Evolutionary conservation across 2,113 vertebrate genomes (phyloP).

Genomic region (Sardina pilchardus): DNA sequence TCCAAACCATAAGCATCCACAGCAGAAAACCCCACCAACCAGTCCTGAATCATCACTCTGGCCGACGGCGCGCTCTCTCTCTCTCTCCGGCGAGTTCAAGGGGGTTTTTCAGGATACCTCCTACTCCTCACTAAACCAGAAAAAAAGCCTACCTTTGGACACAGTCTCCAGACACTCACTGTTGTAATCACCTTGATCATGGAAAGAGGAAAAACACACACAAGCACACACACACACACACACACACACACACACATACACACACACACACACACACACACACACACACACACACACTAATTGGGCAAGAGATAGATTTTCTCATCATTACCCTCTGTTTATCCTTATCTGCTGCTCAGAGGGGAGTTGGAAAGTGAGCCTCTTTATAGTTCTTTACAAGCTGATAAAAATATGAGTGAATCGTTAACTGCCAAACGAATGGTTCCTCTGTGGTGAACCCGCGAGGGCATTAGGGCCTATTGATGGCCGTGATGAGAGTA

Average conservation of each 20-base stretch:
- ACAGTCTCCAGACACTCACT: neutral
- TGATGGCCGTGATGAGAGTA: neutral
- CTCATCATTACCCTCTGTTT: constrained; percentile 52
- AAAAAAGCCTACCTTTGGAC: constrained; percentile 26
- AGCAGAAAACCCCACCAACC: neutral
- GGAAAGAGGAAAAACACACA: too few relatives aligned
- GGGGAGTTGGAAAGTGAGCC: constrained; percentile 24
- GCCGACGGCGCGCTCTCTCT: neutral
- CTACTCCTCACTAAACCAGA: neutral
- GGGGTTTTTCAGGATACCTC: constrained; percentile 4
- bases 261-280: neutral
- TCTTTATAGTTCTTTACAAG: constrained; percentile 33
- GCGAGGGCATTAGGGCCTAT: neutral
- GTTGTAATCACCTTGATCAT: constrained; percentile 36
- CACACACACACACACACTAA: neutral
- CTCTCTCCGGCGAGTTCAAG: neutral
- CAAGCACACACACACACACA: neutral
- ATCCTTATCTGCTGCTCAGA: constrained; percentile 51
- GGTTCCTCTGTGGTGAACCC: neutral
- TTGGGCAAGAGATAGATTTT: constrained; percentile 61
- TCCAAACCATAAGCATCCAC: neutral
- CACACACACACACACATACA: constrained; percentile 2
- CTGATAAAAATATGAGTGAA: constrained; percentile 35
- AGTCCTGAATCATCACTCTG: neutral
- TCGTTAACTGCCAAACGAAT: constrained; percentile 15